Evolutionary conservation across 2,888 invertebrate species (phyloP), one percentile per base, ranked within the genome.

Genomic region (Odontothrips loti): DNA sequence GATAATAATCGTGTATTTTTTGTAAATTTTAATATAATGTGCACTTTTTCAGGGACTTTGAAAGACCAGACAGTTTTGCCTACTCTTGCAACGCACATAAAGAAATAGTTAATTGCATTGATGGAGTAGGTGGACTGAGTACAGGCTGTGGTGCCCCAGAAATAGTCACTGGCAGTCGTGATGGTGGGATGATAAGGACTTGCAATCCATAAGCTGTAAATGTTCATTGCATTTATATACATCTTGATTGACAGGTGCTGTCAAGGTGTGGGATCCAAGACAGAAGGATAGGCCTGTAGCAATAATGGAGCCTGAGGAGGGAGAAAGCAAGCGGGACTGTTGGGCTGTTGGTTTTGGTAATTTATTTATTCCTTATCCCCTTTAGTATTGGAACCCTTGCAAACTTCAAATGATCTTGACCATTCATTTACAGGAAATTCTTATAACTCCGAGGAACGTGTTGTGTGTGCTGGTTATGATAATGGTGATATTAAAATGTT

Each of bases 401-500:
- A 58, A 58, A 58, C 8, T 20, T 20, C 20, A 43, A 68, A 48
- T 80, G 17, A 10, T 80, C n/a, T 43, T 79, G 43, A 43, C 34
- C 75, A 68, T 43, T 79, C 58, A 20, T 81, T 83, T 83, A 15
- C 80, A 90, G 90, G 97, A 0, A 94, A 98, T 88, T 94, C 96
- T 0, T 96, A 93, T 88, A 96, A 94, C 86, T 92, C 93, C 79
- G 91, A 94, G 47, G 97, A 98, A 85, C 90, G 98, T 82, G 90
- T 94, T 81, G 92, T 98, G 0, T 94, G 93, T 47, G 95, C 97
- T 15, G 98, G 98, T 0, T 98, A 97, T 86, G 98, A 98, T 86
- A 98, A 98, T 87, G 98, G 98, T 0, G 98, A 98, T 86, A 88
- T 98, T 2, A 98, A 98, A 88, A 91, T 98, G 88, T 98, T 96